Conservation (phyloP, 35 echinoderm and acorn worm genomes). For the Apostichopus parvimensis region DNA sequence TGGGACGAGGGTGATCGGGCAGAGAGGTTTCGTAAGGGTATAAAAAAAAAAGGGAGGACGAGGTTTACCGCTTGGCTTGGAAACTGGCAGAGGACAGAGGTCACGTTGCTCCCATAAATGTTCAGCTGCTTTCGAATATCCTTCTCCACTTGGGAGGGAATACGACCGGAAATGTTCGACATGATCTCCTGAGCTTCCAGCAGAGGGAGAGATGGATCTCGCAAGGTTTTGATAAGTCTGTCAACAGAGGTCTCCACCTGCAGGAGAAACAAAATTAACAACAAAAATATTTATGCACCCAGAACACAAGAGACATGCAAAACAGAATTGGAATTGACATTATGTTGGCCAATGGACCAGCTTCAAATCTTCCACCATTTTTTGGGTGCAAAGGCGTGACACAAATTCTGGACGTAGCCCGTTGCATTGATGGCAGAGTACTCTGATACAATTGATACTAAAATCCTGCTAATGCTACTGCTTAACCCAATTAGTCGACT, state of each 20-base stretch:
- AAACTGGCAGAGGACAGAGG: conserved; percentile 95
- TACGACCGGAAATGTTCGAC: conserved; percentile 79
- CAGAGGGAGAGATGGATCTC: conserved; percentile 87
- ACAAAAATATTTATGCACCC: neutral
- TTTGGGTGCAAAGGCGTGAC: too few species aligned
- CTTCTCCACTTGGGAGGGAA: conserved; percentile 79
- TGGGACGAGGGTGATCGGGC: neutral
- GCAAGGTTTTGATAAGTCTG: conserved; percentile 60
- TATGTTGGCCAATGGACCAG: neutral
- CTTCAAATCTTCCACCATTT: neutral
- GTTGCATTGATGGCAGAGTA: too few species aligned
- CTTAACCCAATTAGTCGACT: too few species aligned
- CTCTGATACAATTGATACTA: too few species aligned
- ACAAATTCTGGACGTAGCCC: too few species aligned
- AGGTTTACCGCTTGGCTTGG: conserved; percentile 83
- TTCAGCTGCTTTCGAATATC: conserved; percentile 84
- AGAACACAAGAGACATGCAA: neutral
- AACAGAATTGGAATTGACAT: neutral
- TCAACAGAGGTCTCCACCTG: conserved; percentile 67
- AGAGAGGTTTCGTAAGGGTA: neutral
- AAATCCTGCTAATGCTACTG: too few species aligned
- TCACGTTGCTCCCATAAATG: conserved; percentile 90
- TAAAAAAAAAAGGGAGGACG: neutral
- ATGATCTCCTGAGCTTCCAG: conserved; percentile 97
- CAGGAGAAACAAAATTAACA: neutral